Evolutionary conservation across 1,140 invertebrate genomes (phyloP).

Genomic region (Pissodes strobi): DNA sequence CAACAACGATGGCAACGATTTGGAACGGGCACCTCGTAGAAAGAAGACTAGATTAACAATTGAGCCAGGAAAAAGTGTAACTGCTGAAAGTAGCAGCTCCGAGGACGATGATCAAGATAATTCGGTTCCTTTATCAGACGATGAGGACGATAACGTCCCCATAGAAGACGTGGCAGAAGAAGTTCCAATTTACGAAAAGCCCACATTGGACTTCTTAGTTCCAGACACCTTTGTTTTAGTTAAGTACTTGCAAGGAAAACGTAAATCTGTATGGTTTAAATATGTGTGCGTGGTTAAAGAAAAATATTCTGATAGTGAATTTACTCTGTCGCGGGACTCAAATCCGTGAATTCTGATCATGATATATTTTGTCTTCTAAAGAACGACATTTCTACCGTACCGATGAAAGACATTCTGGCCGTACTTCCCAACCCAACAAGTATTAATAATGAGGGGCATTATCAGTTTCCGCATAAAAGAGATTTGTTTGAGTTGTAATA

Average conservation of each 20-base stretch:
- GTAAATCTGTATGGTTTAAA: slow-evolving; percentile 7
- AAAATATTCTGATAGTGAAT: background rate
- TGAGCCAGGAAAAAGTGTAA: slow-evolving; percentile 7
- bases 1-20: slow-evolving; percentile 1
- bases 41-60: slow-evolving; percentile 3
- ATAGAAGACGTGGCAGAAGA: background rate
- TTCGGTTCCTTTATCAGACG: background rate
- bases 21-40: background rate
- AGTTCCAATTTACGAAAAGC: background rate
- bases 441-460: background rate
- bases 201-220: slow-evolving; percentile 2
- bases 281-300: background rate
- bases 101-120: background rate
- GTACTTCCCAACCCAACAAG: slow-evolving; percentile 1
- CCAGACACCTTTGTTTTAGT: slow-evolving; percentile 1
- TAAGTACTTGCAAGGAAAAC: background rate
- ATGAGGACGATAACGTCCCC: background rate
- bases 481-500: background rate
- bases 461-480: slow-evolving; percentile 2
- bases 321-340: slow-evolving; percentile 3
- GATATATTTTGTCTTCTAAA: slow-evolving; percentile 1
- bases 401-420: background rate
- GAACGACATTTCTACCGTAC: slow-evolving; percentile 6
- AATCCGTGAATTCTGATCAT: slow-evolving; percentile 5
- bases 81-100: too few relatives aligned